These are phyloP conservation scores for Eupithecia tripunctaria DNA, from an alignment of 2,888 invertebrate genomes.

Conservation along the genomic window DNA sequence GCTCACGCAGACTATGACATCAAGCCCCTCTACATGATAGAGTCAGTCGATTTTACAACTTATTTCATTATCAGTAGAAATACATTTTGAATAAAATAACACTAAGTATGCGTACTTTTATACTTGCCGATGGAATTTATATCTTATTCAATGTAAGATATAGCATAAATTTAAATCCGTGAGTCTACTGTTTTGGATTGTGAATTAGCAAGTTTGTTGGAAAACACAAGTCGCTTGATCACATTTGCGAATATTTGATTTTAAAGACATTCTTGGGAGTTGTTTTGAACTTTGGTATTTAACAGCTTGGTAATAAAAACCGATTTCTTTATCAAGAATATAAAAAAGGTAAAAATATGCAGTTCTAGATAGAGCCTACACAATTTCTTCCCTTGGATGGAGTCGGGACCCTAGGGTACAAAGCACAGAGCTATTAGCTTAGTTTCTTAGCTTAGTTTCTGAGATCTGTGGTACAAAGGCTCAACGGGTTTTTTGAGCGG, in stretches of 20 bases:
- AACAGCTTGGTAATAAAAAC: constrained; percentile 10
- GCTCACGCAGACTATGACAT: constrained; percentile 68
- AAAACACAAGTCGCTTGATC: constrained; percentile 66
- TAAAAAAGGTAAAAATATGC: too few relatives aligned
- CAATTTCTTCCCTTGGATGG: too few relatives aligned
- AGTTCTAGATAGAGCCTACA: too few relatives aligned
- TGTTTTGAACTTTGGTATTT: constrained; percentile 14
- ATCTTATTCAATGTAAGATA: background rate
- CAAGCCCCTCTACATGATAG: constrained; percentile 56
- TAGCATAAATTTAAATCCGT: background rate
- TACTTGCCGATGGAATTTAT: constrained; percentile 8
- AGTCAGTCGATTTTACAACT: constrained; percentile 46
- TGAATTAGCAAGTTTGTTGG: constrained; percentile 69
- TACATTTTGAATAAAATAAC: constrained; percentile 35
- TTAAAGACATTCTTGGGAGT: constrained; percentile 24
- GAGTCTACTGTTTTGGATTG: constrained; percentile 46
- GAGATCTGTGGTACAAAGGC: too few relatives aligned
- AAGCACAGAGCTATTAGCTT: too few relatives aligned
- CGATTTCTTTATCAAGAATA: background rate
- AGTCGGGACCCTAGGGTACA: too few relatives aligned
- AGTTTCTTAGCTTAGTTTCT: too few relatives aligned
- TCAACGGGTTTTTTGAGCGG: too few relatives aligned
- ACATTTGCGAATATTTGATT: constrained; percentile 47
- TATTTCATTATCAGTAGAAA: constrained; percentile 46
- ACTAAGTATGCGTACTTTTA: background rate